A percentile compares a stretch with the other conserved stretches of the same genome.
Evolutionary conservation across 2,888 invertebrate genomes (phyloP).

Genomic region (Platypus cylindrus): DNA sequence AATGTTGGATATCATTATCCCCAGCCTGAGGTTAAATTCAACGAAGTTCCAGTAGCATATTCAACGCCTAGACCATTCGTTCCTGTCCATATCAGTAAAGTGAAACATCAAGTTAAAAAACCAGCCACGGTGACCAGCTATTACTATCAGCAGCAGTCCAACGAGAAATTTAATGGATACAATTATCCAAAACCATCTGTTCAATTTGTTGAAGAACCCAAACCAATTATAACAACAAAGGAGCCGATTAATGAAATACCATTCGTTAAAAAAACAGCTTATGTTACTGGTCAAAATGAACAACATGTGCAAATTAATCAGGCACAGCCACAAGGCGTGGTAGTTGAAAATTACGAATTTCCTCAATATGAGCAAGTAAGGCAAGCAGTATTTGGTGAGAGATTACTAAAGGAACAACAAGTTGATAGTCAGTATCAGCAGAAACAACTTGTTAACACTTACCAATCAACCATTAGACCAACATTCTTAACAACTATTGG

Average conservation of each 20-base stretch:
- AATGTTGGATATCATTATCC: constrained; percentile 14
- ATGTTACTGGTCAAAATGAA: constrained; percentile 23
- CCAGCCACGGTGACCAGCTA: constrained; percentile 14
- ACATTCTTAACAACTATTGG: constrained; percentile 33
- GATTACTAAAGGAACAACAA: not conserved
- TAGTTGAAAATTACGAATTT: constrained; percentile 9
- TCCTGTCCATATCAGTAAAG: constrained; percentile 3
- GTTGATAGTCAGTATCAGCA: constrained; percentile 8
- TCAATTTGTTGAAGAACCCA: constrained; percentile 31
- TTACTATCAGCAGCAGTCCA: constrained; percentile 4
- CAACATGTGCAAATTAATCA: constrained; percentile 5
- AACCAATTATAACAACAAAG: constrained; percentile 11
- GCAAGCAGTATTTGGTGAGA: constrained; percentile 5
- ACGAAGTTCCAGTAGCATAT: constrained; percentile 17
- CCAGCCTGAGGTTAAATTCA: constrained; percentile 17
- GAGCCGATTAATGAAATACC: constrained; percentile 26
- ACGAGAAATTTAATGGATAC: constrained; percentile 16
- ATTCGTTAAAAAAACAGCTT: constrained; percentile 29
- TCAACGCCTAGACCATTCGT: constrained; percentile 24
- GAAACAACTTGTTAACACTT: constrained; percentile 10
- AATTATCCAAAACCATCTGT: constrained; percentile 22
- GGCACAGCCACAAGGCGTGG: constrained; percentile 5
- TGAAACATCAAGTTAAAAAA: constrained; percentile 4
- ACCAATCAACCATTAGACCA: constrained; percentile 25
- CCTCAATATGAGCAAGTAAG: constrained; percentile 9